Conservation (phyloP, 2,888 invertebrate species). For the Pterostichus madidus region DNA sequence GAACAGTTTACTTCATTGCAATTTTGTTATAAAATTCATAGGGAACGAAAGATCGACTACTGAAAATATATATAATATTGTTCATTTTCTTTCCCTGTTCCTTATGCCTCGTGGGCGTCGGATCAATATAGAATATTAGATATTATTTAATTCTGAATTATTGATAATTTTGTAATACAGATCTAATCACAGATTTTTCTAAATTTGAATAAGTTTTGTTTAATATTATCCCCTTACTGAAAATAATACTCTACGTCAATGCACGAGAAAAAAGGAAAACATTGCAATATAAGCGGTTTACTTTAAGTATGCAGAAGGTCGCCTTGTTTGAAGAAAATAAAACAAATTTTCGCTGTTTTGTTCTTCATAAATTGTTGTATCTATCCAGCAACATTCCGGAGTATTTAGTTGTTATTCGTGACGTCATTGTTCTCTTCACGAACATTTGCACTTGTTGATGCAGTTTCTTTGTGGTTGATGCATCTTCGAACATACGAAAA, state of each 20-base stretch:
- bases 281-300: conserved; percentile 63
- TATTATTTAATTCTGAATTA: not conserved
- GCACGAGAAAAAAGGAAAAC: conserved; percentile 51
- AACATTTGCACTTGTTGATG: conserved; percentile 35
- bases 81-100: too few species aligned
- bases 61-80: too few species aligned
- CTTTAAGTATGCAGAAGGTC: conserved; percentile 66
- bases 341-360: conserved; percentile 64
- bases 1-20: too few species aligned
- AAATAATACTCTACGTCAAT: conserved; percentile 52
- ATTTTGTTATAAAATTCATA: too few species aligned
- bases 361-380: conserved; percentile 66
- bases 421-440: conserved; percentile 64
- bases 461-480: conserved; percentile 63
- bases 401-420: conserved; percentile 65
- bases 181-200: conserved; percentile 39
- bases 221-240: conserved; percentile 20
- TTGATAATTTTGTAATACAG: not conserved
- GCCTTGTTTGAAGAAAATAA: conserved; percentile 65
- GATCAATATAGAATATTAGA: too few species aligned
- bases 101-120: too few species aligned
- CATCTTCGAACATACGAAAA: conserved; percentile 48
- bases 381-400: conserved; percentile 64
- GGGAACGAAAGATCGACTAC: too few species aligned
- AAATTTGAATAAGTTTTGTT: conserved; percentile 2